A percentile compares a stretch with the other conserved stretches of the same genome.
Conservation (phyloP, 2,888 invertebrate genomes). For the Cryptocheilus praepositus region DNA sequence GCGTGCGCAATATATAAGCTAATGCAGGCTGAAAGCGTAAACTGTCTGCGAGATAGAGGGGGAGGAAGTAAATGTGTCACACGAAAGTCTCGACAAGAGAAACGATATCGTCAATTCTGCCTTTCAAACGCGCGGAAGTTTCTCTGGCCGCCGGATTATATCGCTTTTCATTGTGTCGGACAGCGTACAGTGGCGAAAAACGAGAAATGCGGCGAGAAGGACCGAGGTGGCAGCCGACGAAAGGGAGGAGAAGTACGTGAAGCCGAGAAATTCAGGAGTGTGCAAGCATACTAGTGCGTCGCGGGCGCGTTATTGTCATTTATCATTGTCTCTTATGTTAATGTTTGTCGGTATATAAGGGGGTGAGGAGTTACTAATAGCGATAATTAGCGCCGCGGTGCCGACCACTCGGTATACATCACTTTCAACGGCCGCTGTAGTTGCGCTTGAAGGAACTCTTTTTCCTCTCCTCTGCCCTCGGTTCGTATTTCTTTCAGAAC, state of each 20-base stretch:
- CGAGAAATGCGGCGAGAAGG: not conserved
- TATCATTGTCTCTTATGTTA: conserved; percentile 62
- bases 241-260: conserved; percentile 32
- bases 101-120: too few species aligned
- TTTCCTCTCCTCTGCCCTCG: conserved; percentile 15
- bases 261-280: conserved; percentile 10
- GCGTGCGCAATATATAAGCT: too few species aligned
- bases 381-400: conserved; percentile 58
- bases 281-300: conserved; percentile 23
- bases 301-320: conserved; percentile 57
- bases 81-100: too few species aligned
- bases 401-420: conserved; percentile 59
- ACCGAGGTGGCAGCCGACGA: conserved; percentile 30
- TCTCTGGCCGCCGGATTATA: too few species aligned
- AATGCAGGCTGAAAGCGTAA: not conserved
- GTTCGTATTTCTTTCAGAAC: conserved; percentile 6
- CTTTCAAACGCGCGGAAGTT: too few species aligned
- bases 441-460: conserved; percentile 24
- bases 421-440: conserved; percentile 53
- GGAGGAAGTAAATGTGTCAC: too few species aligned
- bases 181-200: not conserved
- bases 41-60: too few species aligned
- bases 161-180: too few species aligned
- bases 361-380: conserved; percentile 57
- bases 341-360: conserved; percentile 49